phyloP scores from a whole-genome alignment of 2,113 vertebrate species.

The Trichomycterus rosablanca region DNA sequence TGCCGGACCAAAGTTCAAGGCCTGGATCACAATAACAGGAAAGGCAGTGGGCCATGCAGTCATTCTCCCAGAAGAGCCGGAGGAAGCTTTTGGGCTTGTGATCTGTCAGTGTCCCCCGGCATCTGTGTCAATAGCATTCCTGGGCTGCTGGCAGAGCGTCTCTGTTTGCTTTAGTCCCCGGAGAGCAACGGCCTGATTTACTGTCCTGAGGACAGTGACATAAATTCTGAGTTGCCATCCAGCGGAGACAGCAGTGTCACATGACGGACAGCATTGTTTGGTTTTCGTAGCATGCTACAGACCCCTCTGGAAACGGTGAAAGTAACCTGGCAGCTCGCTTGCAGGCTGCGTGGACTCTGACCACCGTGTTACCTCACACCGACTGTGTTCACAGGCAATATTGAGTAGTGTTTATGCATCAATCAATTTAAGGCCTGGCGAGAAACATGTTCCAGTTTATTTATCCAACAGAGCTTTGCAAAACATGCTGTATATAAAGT shows the following conservation, averaged over 20 bases:
- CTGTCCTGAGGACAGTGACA: slow-evolving; percentile 60
- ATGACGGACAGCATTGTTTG: slow-evolving; percentile 53
- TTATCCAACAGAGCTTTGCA: slow-evolving; percentile 47
- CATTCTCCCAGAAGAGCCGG: slow-evolving; percentile 48
- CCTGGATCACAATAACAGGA: slow-evolving; percentile 54
- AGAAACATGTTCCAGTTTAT: slow-evolving; percentile 39
- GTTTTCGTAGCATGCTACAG: slow-evolving; percentile 47
- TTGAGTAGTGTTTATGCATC: slow-evolving; percentile 55
- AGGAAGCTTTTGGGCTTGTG: slow-evolving; percentile 52
- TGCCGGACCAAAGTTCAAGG: slow-evolving; percentile 20
- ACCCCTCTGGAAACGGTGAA: slow-evolving; percentile 36
- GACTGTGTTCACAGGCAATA: slow-evolving; percentile 47
- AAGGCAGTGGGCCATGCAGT: slow-evolving; percentile 42
- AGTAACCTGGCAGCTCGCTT: slow-evolving; percentile 28
- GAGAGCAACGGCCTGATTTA: slow-evolving; percentile 60
- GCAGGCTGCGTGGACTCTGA: slow-evolving; percentile 46
- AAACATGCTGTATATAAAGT: slow-evolving; percentile 46
- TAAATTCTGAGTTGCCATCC: slow-evolving; percentile 57
- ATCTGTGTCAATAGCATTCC: slow-evolving; percentile 75
- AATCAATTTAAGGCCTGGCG: slow-evolving; percentile 31
- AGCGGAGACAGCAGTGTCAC: slow-evolving; percentile 50
- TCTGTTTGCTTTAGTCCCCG: slow-evolving; percentile 62
- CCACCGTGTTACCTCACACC: slow-evolving; percentile 45
- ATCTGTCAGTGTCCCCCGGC: slow-evolving; percentile 58
- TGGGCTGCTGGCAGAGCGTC: slow-evolving; percentile 61